Conservation (phyloP, 2,888 invertebrate species). For the Hermaeophaga mercurialis region DNA sequence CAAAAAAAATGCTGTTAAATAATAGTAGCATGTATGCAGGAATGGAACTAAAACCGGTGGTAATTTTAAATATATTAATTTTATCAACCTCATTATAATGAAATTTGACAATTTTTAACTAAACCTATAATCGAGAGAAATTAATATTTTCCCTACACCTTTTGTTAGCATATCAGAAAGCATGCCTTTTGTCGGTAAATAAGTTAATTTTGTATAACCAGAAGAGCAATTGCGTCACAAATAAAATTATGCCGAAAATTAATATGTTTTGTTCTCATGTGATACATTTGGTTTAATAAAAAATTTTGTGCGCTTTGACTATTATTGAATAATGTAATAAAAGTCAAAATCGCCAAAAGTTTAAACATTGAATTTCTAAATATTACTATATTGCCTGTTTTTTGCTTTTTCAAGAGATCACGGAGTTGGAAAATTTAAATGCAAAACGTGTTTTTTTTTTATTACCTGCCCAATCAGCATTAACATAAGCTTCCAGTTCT, state of each 20-base stretch:
- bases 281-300: background rate
- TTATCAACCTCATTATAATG: background rate
- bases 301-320: slow-evolving; percentile 30
- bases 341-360: background rate
- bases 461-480: slow-evolving; percentile 32
- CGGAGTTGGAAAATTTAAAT: slow-evolving; percentile 34
- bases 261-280: slow-evolving; percentile 27
- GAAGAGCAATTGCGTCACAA: slow-evolving; percentile 12
- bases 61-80: background rate
- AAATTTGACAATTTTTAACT: background rate
- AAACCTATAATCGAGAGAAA: no score
- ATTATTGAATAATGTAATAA: slow-evolving; percentile 21
- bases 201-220: background rate
- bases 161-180: background rate
- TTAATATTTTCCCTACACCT: background rate
- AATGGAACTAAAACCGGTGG: no score
- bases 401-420: background rate
- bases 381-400: slow-evolving; percentile 40
- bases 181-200: background rate
- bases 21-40: no score
- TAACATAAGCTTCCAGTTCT: slow-evolving; percentile 13
- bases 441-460: slow-evolving; percentile 39
- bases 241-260: background rate
- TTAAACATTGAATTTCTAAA: background rate
- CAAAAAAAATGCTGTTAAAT: no score